Evolutionary conservation across 2,888 invertebrate genomes (phyloP).

Genomic region (Lithophane leautieri): DNA sequence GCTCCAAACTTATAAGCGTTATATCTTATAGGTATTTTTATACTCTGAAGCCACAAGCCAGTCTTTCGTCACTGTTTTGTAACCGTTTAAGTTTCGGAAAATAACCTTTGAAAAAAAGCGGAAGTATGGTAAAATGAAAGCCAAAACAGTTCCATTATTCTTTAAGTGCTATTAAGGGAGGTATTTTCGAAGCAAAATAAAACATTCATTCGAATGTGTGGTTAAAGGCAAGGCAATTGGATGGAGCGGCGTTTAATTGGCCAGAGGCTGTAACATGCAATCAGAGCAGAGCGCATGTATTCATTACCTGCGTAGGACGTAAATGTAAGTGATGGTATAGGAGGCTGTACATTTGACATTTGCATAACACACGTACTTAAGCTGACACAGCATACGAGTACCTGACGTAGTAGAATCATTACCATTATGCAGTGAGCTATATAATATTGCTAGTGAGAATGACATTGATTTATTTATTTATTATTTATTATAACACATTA

Average conservation of each 20-base stretch:
- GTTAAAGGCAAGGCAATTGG: slow-evolving; percentile 43
- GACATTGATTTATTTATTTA: no score
- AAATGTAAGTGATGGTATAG: slow-evolving; percentile 42
- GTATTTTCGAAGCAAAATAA: slow-evolving; percentile 37
- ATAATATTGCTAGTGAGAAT: neutral
- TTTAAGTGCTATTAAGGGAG: slow-evolving; percentile 30
- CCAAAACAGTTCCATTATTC: slow-evolving; percentile 40
- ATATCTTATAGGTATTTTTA: slow-evolving; percentile 30
- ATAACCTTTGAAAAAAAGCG: slow-evolving; percentile 35
- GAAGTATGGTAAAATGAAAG: slow-evolving; percentile 28
- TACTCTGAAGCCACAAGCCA: slow-evolving; percentile 19
- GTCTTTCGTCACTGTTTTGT: slow-evolving; percentile 38
- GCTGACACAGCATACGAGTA: neutral
- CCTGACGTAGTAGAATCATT: slow-evolving; percentile 2
- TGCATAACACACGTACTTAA: slow-evolving; percentile 26
- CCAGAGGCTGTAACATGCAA: slow-evolving; percentile 44
- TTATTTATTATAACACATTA: neutral
- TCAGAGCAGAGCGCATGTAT: slow-evolving; percentile 44
- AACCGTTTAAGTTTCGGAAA: slow-evolving; percentile 47
- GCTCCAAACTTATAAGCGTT: slow-evolving; percentile 28
- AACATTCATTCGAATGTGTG: slow-evolving; percentile 45
- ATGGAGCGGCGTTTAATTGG: slow-evolving; percentile 53
- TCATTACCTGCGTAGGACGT: slow-evolving; percentile 51
- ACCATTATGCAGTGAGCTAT: slow-evolving; percentile 3
- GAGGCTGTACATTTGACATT: slow-evolving; percentile 42